A percentile compares a stretch with the other conserved stretches of the same genome.
Evolutionary conservation across 2,113 vertebrate genomes (phyloP).

Genomic region (Chaetura pelagica): DNA sequence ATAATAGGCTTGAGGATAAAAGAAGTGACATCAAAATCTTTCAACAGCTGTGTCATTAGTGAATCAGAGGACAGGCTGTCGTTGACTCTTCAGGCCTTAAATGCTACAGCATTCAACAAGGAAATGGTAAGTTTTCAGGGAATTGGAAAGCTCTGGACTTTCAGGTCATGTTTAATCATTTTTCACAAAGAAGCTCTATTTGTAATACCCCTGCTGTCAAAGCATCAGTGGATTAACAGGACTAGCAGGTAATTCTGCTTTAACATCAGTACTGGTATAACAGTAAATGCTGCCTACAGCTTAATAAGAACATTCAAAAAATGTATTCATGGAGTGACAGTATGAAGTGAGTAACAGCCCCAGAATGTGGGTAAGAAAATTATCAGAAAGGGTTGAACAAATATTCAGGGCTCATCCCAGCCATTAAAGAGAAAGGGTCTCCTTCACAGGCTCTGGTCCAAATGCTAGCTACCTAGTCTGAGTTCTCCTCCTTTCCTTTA

Average conservation of each 20-base stretch:
- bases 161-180: slow-evolving; percentile 43
- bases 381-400: background rate
- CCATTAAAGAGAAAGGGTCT: background rate
- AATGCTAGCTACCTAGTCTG: background rate
- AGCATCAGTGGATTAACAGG: slow-evolving; percentile 37
- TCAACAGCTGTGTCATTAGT: slow-evolving; percentile 43
- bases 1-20: slow-evolving; percentile 54
- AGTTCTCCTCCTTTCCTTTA: background rate
- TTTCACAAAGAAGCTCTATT: slow-evolving; percentile 16
- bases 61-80: slow-evolving; percentile 33
- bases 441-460: background rate
- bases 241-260: slow-evolving; percentile 48
- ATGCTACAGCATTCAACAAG: background rate
- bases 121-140: slow-evolving; percentile 11
- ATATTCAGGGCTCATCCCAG: background rate
- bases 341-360: background rate
- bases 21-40: slow-evolving; percentile 58
- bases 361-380: background rate
- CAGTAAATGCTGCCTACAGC: background rate
- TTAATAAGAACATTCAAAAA: slow-evolving; percentile 28
- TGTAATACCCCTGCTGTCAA: slow-evolving; percentile 30
- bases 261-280: background rate
- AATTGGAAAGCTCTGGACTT: background rate
- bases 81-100: background rate
- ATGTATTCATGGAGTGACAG: background rate